Percentiles rank a stretch among this genome's conserved stretches.
phyloP scores from a whole-genome alignment of 92 coral and sea anemone species.

The Desmophyllum pertusum region DNA sequence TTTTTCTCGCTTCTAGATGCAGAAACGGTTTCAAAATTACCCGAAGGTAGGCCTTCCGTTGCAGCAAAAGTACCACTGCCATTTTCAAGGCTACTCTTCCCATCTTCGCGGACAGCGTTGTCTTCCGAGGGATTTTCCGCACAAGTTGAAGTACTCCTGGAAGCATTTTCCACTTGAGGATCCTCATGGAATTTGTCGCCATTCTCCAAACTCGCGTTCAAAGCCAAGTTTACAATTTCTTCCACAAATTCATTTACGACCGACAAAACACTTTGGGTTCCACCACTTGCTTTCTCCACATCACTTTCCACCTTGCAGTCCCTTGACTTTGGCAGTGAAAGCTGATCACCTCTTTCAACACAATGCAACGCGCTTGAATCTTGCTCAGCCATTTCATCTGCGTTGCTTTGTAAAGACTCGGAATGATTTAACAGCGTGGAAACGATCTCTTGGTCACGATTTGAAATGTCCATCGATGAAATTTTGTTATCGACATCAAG shows the following conservation, averaged over 20 bases:
- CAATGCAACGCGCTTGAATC: background rate
- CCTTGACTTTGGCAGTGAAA: background rate
- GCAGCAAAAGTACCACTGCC: background rate
- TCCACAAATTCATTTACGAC: constrained; percentile 6
- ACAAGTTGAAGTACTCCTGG: background rate
- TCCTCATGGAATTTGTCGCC: background rate
- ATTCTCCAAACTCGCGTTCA: background rate
- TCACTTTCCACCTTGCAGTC: constrained; percentile 1
- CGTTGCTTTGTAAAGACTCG: background rate
- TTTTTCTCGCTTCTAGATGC: background rate
- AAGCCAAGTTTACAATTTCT: background rate
- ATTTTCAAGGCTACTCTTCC: constrained; percentile 1
- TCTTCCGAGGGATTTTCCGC: background rate
- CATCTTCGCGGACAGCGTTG: background rate
- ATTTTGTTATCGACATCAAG: background rate
- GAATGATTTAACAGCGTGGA: constrained; percentile 1
- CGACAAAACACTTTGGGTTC: background rate
- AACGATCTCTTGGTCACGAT: background rate
- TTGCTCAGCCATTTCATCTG: background rate
- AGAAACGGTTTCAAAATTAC: background rate
- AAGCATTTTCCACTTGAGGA: too few species aligned
- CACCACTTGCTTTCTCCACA: background rate
- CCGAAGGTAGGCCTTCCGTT: constrained; percentile 9
- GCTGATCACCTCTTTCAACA: background rate
- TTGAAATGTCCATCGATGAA: background rate